These are phyloP conservation scores for Hofmannophila pseudospretella DNA, from an alignment of 2,888 invertebrate genomes.

Conservation along the genomic window DNA sequence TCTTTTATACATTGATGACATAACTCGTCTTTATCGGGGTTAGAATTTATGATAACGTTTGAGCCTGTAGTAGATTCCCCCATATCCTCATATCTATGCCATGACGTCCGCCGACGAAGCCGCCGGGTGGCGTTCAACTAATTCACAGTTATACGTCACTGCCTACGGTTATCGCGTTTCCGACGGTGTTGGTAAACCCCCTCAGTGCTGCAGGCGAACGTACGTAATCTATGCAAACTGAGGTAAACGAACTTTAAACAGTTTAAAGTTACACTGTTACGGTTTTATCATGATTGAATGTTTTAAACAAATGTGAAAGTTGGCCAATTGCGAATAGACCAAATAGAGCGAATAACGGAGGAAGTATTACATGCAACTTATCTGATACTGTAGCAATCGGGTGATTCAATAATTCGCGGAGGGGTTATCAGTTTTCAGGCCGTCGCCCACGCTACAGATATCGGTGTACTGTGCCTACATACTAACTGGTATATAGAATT, in stretches of 20 bases:
- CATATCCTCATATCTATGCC: too few species aligned
- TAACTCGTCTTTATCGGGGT: too few species aligned
- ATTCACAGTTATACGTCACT: slow-evolving; percentile 1
- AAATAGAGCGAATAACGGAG: background rate
- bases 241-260: slow-evolving; percentile 36
- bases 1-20: too few species aligned
- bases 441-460: slow-evolving; percentile 10
- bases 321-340: too few species aligned
- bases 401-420: slow-evolving; percentile 5
- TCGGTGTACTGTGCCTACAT: too few species aligned
- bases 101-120: too few species aligned
- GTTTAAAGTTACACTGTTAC: slow-evolving; percentile 15
- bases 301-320: slow-evolving; percentile 1
- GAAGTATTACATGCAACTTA: background rate
- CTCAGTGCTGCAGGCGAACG: slow-evolving; percentile 19
- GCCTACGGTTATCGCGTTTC: slow-evolving; percentile 38
- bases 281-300: slow-evolving; percentile 13
- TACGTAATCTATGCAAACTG: slow-evolving; percentile 37
- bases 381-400: background rate
- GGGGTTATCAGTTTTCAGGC: slow-evolving; percentile 9
- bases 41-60: too few species aligned
- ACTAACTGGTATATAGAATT: too few species aligned
- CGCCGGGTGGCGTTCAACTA: background rate
- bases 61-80: too few species aligned
- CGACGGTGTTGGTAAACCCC: slow-evolving; percentile 38